These are phyloP conservation scores for Lordiphosa stackelbergi DNA, from an alignment of 1,140 invertebrate species.

Conservation along the genomic window DNA sequence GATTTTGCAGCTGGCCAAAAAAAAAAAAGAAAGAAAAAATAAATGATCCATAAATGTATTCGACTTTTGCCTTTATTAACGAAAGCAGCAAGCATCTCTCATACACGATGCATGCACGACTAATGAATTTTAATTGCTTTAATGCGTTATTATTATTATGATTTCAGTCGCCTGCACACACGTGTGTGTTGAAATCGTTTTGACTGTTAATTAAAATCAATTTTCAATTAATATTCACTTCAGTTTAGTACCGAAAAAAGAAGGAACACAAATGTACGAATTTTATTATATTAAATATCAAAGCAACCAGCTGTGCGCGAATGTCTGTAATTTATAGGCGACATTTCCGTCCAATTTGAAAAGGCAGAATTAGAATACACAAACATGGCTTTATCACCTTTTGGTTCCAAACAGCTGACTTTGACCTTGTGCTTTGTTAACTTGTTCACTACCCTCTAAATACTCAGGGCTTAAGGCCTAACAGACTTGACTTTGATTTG, in stretches of 20 bases:
- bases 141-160: conserved; percentile 15
- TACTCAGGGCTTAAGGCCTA: conserved; percentile 5
- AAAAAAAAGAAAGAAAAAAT: too few relatives aligned
- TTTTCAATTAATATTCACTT: conserved; percentile 39
- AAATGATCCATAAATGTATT: conserved; percentile 15
- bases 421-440: conserved; percentile 40
- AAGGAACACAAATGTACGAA: conserved; percentile 7
- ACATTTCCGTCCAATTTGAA: conserved; percentile 38
- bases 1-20: conserved; percentile 9
- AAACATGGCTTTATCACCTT: conserved; percentile 23
- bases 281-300: conserved; percentile 5
- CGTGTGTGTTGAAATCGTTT: conserved; percentile 16
- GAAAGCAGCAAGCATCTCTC: conserved; percentile 10
- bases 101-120: conserved; percentile 9
- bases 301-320: conserved; percentile 29
- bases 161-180: conserved; percentile 20
- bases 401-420: conserved; percentile 51
- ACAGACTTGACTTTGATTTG: conserved; percentile 30
- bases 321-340: conserved; percentile 37
- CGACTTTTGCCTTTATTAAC: conserved; percentile 34
- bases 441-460: conserved; percentile 6
- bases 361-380: conserved; percentile 47
- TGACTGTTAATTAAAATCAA: conserved; percentile 50
- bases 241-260: conserved; percentile 1
- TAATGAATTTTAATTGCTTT: conserved; percentile 50